Evolutionary conservation across 2,113 vertebrate species (phyloP), one percentile per base, ranked within the genome.

Genomic region (Cephalophus harveyi): DNA sequence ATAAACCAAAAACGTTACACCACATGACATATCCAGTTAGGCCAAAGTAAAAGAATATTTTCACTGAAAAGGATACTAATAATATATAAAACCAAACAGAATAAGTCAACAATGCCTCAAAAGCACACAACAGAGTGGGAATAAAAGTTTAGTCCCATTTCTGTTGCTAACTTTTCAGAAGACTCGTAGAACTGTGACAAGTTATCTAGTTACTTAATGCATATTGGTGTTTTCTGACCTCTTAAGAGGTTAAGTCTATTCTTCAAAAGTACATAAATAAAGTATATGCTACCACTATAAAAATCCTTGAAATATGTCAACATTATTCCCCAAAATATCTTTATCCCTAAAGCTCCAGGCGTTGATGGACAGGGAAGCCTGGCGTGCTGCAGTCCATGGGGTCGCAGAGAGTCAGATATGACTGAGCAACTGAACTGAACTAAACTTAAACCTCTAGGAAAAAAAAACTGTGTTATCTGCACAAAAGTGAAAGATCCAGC

Each of bases 1-100:
- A 96, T 89, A 97, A 98, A 97, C 9, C 43, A 98, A 93, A 94
- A 14, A 98, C 89, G 97, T 43, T 36, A 83, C 0, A 55, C 30
- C 1, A 52, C 27, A 78, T 86, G 92, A 94, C 27, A 88, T 81
- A 88, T 79, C 87, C 40, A 40, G 60, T 76, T 95, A 97, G n/a
- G 23, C 14, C 67, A 94, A 97, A 46, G 48, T 6, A 79, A 91
- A 96, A 87, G 21, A 95, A 30, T 59, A 89, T 21, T 33, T 92
- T 88, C 85, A 76, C 6, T 95, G 59, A 81, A 92, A 95, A 95
- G 1, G n/a, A 96, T 46, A 86, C 52, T 60, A 95, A 71, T 46
- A 89, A 92, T 17, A 87, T 4, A 94, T 60, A 55, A 96, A 96
- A 81, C 59, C 36, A 79, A 96, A 83, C 2, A 94, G 46, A 89